Percentiles rank a stretch among this genome's conserved stretches.
phyloP scores from a whole-genome alignment of 2,797 vertebrate genomes.

The Menidia menidia region DNA sequence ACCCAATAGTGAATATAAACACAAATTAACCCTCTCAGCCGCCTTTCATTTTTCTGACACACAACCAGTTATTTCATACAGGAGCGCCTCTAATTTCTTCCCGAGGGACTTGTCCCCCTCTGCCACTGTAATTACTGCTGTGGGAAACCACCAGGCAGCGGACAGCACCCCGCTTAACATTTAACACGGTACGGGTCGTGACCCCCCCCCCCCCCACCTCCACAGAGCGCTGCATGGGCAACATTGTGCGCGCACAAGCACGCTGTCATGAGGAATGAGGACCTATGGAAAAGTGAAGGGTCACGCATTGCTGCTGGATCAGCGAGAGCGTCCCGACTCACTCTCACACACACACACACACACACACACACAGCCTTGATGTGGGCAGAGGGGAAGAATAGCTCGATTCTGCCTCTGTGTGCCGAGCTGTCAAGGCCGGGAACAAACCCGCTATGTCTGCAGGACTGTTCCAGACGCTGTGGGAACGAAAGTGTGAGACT shows the following conservation, averaged over 20 bases:
- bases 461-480: conserved; percentile 10
- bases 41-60: conserved; percentile 17
- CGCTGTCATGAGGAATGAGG: conserved; percentile 36
- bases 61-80: conserved; percentile 50
- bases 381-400: conserved; percentile 64
- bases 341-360: conserved; percentile 2
- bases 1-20: conserved; percentile 29
- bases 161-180: conserved; percentile 36
- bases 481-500: conserved; percentile 12
- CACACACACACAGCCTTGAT: conserved; percentile 18
- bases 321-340: conserved; percentile 19
- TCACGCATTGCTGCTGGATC: conserved; percentile 47
- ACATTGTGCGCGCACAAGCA: conserved; percentile 51
- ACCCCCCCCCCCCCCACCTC: conserved; percentile 24
- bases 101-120: conserved; percentile 41
- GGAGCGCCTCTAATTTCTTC: conserved; percentile 30
- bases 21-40: conserved; percentile 22
- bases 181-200: conserved; percentile 47
- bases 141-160: conserved; percentile 54
- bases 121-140: conserved; percentile 57
- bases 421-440: conserved; percentile 17
- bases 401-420: conserved; percentile 49
- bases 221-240: conserved; percentile 24
- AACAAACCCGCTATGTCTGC: conserved; percentile 65
- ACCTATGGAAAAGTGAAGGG: conserved; percentile 49